Evolutionary conservation across 2,888 invertebrate species (phyloP).

Genomic region (Ormyrus thymus): DNA sequence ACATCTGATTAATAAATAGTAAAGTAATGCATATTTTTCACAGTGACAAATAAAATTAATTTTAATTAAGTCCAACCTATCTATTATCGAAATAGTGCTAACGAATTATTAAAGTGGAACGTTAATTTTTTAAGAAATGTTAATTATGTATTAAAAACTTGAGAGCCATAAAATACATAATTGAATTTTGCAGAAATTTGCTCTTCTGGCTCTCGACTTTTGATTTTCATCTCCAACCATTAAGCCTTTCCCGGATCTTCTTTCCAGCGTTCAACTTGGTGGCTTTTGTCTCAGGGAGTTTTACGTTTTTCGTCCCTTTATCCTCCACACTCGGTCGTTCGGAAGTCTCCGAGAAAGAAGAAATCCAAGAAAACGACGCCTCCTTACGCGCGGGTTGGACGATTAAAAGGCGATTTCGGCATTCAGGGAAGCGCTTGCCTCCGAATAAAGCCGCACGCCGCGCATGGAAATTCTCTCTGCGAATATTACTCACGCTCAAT

Average conservation of each 20-base stretch:
- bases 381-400: constrained; percentile 15
- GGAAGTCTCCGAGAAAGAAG: constrained; percentile 26
- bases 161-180: constrained; percentile 43
- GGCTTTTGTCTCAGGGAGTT: constrained; percentile 46
- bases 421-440: constrained; percentile 36
- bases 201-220: constrained; percentile 22
- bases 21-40: no score
- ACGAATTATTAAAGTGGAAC: not conserved
- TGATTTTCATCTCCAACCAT: constrained; percentile 28
- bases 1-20: no score
- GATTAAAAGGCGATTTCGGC: constrained; percentile 54
- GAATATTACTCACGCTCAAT: constrained; percentile 71
- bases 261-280: constrained; percentile 8
- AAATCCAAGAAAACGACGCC: constrained; percentile 41
- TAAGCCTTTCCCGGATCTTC: constrained; percentile 12
- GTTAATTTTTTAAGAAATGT: constrained; percentile 45
- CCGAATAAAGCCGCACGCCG: constrained; percentile 21
- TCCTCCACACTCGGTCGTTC: constrained; percentile 34
- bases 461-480: constrained; percentile 44
- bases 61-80: no score
- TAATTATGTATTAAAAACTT: constrained; percentile 48
- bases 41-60: no score
- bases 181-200: constrained; percentile 47
- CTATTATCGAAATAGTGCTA: no score
- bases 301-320: constrained; percentile 54